phyloP scores from a whole-genome alignment of 1,140 invertebrate genomes.

The Diorhabda elongata region DNA sequence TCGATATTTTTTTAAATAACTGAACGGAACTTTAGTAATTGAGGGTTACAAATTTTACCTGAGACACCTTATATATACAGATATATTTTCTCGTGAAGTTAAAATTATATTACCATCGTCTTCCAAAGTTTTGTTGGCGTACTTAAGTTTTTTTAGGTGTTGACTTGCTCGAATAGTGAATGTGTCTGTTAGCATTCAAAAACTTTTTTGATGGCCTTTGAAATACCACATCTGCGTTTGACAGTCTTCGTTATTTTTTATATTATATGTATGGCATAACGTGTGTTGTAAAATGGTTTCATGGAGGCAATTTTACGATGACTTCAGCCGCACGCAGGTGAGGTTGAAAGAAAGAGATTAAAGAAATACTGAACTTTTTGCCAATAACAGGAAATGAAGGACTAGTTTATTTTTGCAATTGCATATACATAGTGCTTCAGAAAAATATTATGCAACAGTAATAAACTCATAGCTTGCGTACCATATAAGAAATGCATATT shows the following conservation, averaged over 20 bases:
- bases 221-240: neutral
- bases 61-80: too few species aligned
- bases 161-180: constrained; percentile 2
- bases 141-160: neutral
- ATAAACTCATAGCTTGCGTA: too few species aligned
- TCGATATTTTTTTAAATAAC: too few species aligned
- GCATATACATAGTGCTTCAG: too few species aligned
- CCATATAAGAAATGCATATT: too few species aligned
- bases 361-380: neutral
- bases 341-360: neutral
- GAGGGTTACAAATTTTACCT: too few species aligned
- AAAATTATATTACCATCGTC: too few species aligned
- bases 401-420: neutral
- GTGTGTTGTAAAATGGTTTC: neutral
- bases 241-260: constrained; percentile 2
- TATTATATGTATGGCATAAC: neutral
- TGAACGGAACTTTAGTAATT: too few species aligned
- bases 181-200: neutral
- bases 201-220: neutral
- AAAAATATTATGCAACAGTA: too few species aligned
- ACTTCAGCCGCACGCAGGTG: neutral
- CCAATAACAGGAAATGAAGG: neutral
- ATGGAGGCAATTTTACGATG: constrained; percentile 2
- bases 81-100: too few species aligned
- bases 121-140: neutral